Evolutionary conservation across 2,888 invertebrate species (phyloP).

Genomic region (Diadromus collaris): DNA sequence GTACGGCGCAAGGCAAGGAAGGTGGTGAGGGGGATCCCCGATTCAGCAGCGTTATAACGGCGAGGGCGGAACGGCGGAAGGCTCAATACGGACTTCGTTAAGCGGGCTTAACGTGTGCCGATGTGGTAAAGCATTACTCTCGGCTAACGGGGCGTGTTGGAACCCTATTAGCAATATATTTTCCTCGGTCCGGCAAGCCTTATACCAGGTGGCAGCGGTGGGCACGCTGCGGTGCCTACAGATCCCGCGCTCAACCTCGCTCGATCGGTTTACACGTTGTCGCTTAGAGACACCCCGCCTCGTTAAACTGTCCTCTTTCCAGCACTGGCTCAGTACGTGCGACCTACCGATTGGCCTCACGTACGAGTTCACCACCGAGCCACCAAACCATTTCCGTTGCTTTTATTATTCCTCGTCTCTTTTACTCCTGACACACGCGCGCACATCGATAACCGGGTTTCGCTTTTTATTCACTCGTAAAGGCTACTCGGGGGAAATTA

Average conservation of each 20-base stretch:
- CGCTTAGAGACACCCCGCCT: conserved; percentile 63
- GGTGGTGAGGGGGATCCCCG: conserved; percentile 41
- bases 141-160: conserved; percentile 76
- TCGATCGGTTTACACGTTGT: conserved; percentile 71
- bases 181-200: conserved; percentile 70
- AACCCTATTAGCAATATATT: conserved; percentile 78
- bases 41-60: conserved; percentile 40
- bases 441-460: background rate
- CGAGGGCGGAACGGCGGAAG: conserved; percentile 53
- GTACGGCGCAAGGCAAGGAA: background rate
- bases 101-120: conserved; percentile 75
- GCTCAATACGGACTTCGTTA: conserved; percentile 68
- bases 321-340: conserved; percentile 17
- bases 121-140: conserved; percentile 76
- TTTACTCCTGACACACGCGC: background rate
- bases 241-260: conserved; percentile 57
- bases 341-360: conserved; percentile 4
- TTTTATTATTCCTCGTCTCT: conserved; percentile 5
- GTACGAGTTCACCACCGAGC: background rate
- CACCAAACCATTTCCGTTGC: background rate
- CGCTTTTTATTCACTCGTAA: background rate
- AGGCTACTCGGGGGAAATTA: background rate
- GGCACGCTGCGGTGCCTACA: conserved; percentile 57
- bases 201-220: conserved; percentile 62
- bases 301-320: conserved; percentile 55